Percentiles rank a stretch among this genome's conserved stretches.
phyloP scores from a whole-genome alignment of 23 tunicate species.

The Styela plicata region DNA sequence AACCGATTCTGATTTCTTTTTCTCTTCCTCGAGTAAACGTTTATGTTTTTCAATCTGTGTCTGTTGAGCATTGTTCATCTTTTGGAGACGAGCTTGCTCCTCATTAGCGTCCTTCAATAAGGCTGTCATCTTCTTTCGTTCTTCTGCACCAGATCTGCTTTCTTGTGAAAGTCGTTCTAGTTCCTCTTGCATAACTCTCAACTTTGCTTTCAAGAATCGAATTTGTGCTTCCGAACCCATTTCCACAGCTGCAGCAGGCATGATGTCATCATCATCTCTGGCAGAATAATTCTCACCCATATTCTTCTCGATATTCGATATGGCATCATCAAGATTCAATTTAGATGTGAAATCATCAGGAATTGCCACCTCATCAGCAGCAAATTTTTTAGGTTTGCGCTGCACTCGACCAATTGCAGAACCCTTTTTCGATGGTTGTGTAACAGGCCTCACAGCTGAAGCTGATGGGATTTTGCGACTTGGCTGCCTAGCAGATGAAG shows the following conservation, averaged over 20 bases:
- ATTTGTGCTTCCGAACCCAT: slow-evolving; percentile 93
- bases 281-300: slow-evolving; percentile 11
- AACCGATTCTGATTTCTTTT: slow-evolving; percentile 42
- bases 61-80: slow-evolving; percentile 49
- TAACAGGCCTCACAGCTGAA: background rate
- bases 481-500: background rate
- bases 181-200: slow-evolving; percentile 79
- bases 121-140: slow-evolving; percentile 1
- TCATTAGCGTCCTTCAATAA: slow-evolving; percentile 48
- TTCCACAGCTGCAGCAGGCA: slow-evolving; percentile 73
- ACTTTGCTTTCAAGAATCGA: slow-evolving; percentile 75
- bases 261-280: slow-evolving; percentile 34
- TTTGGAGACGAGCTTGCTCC: slow-evolving; percentile 47
- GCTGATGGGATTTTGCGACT: background rate
- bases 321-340: slow-evolving; percentile 21
- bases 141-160: slow-evolving; percentile 14
- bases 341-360: slow-evolving; percentile 30
- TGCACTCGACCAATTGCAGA: background rate
- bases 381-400: background rate
- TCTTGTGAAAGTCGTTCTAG: slow-evolving; percentile 29
- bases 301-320: slow-evolving; percentile 38
- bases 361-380: slow-evolving; percentile 47
- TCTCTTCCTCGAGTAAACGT: slow-evolving; percentile 57
- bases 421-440: background rate
- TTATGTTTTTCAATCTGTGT: slow-evolving; percentile 58